phyloP scores from a whole-genome alignment of 2,888 invertebrate genomes.

The Bembecia ichneumoniformis region DNA sequence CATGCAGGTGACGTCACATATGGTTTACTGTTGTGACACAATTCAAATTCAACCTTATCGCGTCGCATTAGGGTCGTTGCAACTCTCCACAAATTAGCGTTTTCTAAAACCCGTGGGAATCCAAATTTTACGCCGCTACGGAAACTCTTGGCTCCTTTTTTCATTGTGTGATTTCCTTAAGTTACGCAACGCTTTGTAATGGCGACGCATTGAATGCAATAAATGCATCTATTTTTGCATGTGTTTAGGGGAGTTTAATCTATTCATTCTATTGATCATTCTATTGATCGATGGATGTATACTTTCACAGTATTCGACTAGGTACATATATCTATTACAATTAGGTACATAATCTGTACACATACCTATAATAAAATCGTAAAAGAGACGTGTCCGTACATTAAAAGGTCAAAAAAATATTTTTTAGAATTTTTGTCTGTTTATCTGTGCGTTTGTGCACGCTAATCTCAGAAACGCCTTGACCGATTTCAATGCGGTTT shows the following conservation, averaged over 20 bases:
- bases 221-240: conserved; percentile 16
- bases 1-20: conserved; percentile 54
- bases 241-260: conserved; percentile 16
- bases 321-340: too few species aligned
- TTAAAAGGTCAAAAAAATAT: too few species aligned
- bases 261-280: conserved; percentile 1
- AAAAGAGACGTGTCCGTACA: too few species aligned
- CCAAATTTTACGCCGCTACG: conserved; percentile 45
- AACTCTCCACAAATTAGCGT: neutral
- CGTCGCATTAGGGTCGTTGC: conserved; percentile 3
- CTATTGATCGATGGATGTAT: conserved; percentile 1
- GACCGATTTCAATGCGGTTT: too few species aligned
- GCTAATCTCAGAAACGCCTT: too few species aligned
- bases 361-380: too few species aligned
- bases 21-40: conserved; percentile 14
- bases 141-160: conserved; percentile 40
- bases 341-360: too few species aligned
- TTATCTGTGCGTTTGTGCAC: too few species aligned
- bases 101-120: conserved; percentile 50
- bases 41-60: conserved; percentile 14
- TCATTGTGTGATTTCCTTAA: conserved; percentile 29
- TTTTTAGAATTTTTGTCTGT: too few species aligned
- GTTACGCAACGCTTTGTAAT: conserved; percentile 29
- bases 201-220: conserved; percentile 30
- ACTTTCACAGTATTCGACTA: neutral